Conservation (phyloP, 2,888 invertebrate species). For the Monochamus alternatus region DNA sequence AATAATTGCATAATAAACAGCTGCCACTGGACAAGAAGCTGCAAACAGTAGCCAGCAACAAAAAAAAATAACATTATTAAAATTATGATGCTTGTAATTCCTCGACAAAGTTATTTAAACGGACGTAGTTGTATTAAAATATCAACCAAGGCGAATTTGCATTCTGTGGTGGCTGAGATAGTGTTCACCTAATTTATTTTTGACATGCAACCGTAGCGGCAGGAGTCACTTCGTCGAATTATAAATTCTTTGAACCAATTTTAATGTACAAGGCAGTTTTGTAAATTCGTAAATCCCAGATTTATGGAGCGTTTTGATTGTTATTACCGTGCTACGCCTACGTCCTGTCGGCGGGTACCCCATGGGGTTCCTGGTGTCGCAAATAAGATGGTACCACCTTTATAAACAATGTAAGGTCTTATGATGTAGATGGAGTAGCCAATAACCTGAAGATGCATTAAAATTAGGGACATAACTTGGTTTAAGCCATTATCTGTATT, state of each 20-base stretch:
- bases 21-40: too few species aligned
- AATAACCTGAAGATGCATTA: too few species aligned
- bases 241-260: conserved; percentile 52
- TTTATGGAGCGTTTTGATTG: conserved; percentile 52
- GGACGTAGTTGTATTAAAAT: conserved; percentile 23
- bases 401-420: neutral
- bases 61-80: neutral
- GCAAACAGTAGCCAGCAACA: neutral
- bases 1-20: too few species aligned
- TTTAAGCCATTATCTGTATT: too few species aligned
- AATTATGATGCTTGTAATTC: conserved; percentile 6
- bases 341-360: conserved; percentile 40
- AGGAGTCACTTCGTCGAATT: conserved; percentile 37
- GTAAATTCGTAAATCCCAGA: conserved; percentile 52
- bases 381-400: conserved; percentile 33
- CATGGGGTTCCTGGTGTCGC: conserved; percentile 35
- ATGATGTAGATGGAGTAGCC: too few species aligned
- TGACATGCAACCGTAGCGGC: conserved; percentile 36
- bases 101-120: conserved; percentile 23
- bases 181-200: conserved; percentile 41
- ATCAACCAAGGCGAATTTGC: conserved; percentile 38
- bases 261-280: conserved; percentile 48
- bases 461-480: too few species aligned
- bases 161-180: conserved; percentile 33
- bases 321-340: conserved; percentile 52